A percentile compares a stretch with the other conserved stretches of the same genome.
phyloP scores from a whole-genome alignment of 2,888 invertebrate genomes.

The Ophioninae sp. region DNA sequence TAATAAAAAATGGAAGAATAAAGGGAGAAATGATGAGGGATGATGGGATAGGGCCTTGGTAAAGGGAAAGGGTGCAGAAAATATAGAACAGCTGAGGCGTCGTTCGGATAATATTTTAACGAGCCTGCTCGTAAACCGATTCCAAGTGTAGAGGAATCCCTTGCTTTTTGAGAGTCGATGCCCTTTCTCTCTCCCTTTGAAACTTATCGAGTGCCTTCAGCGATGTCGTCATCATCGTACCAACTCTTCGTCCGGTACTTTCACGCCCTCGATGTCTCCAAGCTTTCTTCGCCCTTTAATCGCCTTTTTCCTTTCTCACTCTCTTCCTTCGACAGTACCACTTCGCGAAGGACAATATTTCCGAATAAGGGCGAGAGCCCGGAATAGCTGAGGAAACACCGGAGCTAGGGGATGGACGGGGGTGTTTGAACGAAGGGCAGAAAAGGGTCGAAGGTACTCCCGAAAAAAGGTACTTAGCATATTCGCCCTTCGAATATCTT shows the following conservation, averaged over 20 bases:
- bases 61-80: neutral
- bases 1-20: conserved; percentile 72
- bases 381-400: neutral
- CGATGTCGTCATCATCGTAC: conserved; percentile 33
- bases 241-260: conserved; percentile 46
- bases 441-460: conserved; percentile 62
- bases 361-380: conserved; percentile 11
- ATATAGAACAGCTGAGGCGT: conserved; percentile 17
- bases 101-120: conserved; percentile 79
- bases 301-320: conserved; percentile 1
- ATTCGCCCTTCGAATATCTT: conserved; percentile 74
- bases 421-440: conserved; percentile 31
- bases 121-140: conserved; percentile 79
- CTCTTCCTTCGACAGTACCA: conserved; percentile 6
- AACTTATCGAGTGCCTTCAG: conserved; percentile 27
- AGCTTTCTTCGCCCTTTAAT: neutral
- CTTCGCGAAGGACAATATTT: conserved; percentile 30
- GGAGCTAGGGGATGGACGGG: neutral
- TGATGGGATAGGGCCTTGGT: conserved; percentile 9
- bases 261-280: conserved; percentile 26
- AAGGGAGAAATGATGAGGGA: neutral
- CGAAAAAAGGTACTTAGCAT: conserved; percentile 79
- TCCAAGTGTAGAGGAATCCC: conserved; percentile 69
- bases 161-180: conserved; percentile 34
- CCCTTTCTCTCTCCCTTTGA: conserved; percentile 19